These are phyloP conservation scores for Drosophila cracens DNA, from an alignment of 2,888 invertebrate species.

Conservation along the genomic window DNA sequence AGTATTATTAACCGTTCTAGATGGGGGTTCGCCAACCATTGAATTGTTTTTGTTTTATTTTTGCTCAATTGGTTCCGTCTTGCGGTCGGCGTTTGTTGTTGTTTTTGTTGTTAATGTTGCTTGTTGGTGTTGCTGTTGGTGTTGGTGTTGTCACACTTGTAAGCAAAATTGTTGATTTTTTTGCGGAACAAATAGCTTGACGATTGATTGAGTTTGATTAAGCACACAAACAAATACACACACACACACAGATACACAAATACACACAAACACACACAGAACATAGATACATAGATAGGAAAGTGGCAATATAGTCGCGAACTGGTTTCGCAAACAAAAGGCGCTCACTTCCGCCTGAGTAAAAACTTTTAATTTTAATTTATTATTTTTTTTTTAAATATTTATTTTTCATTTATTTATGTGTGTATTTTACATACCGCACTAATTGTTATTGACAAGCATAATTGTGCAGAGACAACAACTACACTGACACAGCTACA, in stretches of 20 bases:
- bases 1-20: conserved; percentile 36
- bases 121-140: conserved; percentile 12
- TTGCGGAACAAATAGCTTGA: conserved; percentile 70
- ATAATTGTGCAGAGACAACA: conserved; percentile 15
- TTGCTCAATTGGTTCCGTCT: conserved; percentile 62
- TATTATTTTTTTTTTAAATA: background rate
- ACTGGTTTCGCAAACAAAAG: conserved; percentile 71
- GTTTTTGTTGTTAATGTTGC: background rate
- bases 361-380: conserved; percentile 45
- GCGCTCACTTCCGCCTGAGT: conserved; percentile 61
- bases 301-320: conserved; percentile 56
- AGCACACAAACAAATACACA: conserved; percentile 35
- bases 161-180: conserved; percentile 67
- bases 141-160: conserved; percentile 61
- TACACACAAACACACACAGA: conserved; percentile 3
- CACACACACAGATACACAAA: background rate
- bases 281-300: conserved; percentile 47
- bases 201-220: conserved; percentile 77
- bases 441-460: conserved; percentile 48
- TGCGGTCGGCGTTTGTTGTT: conserved; percentile 32
- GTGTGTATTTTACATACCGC: conserved; percentile 25
- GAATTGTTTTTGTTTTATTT: conserved; percentile 1
- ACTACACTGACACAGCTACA: background rate
- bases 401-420: conserved; percentile 8
- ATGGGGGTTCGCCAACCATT: conserved; percentile 25